Conservation (phyloP, 2,888 invertebrate genomes). For the Sphaeridia pumilis region DNA sequence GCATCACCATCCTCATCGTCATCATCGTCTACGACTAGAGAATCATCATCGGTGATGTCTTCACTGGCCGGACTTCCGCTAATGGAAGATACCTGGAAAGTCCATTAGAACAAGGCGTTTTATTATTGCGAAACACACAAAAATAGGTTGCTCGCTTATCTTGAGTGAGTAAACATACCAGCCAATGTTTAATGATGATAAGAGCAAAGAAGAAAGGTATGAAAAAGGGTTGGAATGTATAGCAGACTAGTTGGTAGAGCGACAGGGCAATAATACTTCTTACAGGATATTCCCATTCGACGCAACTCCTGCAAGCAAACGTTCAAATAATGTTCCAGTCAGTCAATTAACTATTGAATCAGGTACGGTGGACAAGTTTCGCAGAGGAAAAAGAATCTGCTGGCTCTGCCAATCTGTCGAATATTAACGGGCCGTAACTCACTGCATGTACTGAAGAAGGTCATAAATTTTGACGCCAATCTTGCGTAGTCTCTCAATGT, state of each 20-base stretch:
- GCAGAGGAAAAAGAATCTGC: no score
- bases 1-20: constrained; percentile 87
- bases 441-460: constrained; percentile 82
- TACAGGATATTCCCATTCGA: constrained; percentile 89
- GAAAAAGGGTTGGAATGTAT: constrained; percentile 94
- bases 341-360: no score
- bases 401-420: no score
- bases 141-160: neutral
- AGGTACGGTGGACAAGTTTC: no score
- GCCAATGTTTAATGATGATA: constrained; percentile 62
- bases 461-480: constrained; percentile 82
- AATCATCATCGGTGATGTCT: constrained; percentile 38
- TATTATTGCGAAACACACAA: neutral
- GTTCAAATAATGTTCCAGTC: no score
- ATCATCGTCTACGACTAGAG: constrained; percentile 50
- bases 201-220: constrained; percentile 69
- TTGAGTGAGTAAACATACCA: constrained; percentile 43
- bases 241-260: constrained; percentile 75
- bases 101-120: neutral
- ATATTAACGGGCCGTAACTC: constrained; percentile 39
- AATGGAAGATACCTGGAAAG: constrained; percentile 40
- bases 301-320: constrained; percentile 63
- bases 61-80: constrained; percentile 30
- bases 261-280: constrained; percentile 72
- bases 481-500: constrained; percentile 81